Percentiles rank a stretch among this genome's conserved stretches.
These are phyloP conservation scores for Bubo bubo DNA, from an alignment of 2,113 vertebrate species.

Conservation along the genomic window DNA sequence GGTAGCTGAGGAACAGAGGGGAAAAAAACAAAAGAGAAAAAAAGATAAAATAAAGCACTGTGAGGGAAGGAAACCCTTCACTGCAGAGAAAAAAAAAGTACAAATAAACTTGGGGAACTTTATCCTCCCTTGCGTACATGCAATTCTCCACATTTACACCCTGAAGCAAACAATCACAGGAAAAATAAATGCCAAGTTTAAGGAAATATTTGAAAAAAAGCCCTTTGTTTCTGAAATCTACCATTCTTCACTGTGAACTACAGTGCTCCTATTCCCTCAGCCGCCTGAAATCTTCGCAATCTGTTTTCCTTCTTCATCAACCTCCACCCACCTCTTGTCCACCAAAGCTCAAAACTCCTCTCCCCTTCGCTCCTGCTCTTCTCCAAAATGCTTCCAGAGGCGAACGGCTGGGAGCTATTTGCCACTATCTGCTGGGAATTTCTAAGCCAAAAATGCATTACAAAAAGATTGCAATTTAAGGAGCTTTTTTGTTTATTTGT, in stretches of 20 bases:
- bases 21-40: neutral
- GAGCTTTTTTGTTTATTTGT: neutral
- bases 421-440: neutral
- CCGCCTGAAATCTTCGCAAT: neutral
- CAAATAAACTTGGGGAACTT: neutral
- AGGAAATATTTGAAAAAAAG: neutral
- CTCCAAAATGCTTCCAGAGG: neutral
- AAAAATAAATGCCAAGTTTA: slow-evolving; percentile 21
- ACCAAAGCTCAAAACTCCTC: neutral
- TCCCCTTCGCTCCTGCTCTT: neutral
- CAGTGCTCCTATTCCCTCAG: neutral
- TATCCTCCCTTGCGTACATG: neutral
- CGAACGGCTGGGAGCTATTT: neutral
- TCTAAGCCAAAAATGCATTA: neutral
- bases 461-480: neutral
- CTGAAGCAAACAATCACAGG: slow-evolving; percentile 6
- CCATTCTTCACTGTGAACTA: neutral
- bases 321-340: neutral
- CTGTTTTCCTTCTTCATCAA: neutral
- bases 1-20: neutral
- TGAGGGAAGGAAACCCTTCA: neutral
- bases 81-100: neutral
- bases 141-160: neutral
- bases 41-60: neutral
- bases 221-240: neutral